phyloP scores from a whole-genome alignment of 2,888 invertebrate genomes.

The Philopedon plagiatum region DNA sequence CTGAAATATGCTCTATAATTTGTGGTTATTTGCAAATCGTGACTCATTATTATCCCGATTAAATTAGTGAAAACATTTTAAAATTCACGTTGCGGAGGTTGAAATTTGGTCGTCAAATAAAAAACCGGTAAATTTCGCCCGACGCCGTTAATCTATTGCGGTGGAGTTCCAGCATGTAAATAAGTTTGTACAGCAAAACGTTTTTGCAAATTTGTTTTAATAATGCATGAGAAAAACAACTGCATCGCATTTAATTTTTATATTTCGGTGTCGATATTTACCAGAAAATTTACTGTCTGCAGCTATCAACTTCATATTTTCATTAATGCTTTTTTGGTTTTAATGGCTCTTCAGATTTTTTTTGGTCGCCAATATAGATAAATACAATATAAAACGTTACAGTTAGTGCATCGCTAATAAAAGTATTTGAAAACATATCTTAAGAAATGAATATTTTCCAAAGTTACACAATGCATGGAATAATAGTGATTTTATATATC shows the following conservation, averaged over 20 bases:
- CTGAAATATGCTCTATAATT: neutral
- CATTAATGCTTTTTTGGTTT: neutral
- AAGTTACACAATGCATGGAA: no score
- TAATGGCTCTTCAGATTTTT: no score
- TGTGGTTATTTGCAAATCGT: neutral
- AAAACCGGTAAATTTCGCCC: neutral
- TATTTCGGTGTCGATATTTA: neutral
- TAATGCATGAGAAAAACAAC: neutral
- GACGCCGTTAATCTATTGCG: neutral
- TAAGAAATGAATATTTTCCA: no score
- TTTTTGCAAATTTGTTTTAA: neutral
- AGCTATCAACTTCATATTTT: no score
- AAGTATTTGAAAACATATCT: no score
- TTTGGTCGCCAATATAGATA: no score
- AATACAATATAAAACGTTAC: no score
- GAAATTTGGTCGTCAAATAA: neutral
- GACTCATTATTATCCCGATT: neutral
- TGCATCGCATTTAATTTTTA: neutral
- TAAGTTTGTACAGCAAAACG: neutral
- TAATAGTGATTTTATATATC: no score
- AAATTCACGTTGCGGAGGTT: neutral
- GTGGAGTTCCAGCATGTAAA: neutral
- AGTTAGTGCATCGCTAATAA: no score
- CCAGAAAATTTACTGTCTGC: no score
- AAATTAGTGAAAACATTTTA: neutral